Conservation (phyloP, 1,140 invertebrate species). For the Drosophila eugracilis region DNA sequence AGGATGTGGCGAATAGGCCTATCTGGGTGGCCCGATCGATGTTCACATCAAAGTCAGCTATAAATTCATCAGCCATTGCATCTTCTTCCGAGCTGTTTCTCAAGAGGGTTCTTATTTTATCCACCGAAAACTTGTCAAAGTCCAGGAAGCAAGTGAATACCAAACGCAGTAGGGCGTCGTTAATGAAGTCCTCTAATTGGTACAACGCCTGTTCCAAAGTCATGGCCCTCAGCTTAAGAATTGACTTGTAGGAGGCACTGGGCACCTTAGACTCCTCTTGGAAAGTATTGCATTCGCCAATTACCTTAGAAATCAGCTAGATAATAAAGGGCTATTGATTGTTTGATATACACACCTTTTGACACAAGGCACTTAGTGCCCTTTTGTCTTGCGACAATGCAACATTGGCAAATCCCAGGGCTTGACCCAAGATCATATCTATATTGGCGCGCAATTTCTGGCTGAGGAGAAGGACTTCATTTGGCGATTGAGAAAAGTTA, state of each 20-base stretch:
- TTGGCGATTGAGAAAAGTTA: neutral
- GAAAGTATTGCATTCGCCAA: conserved; percentile 70
- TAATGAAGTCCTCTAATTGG: conserved; percentile 76
- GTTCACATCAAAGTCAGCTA: conserved; percentile 83
- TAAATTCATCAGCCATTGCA: conserved; percentile 64
- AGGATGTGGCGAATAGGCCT: conserved; percentile 75
- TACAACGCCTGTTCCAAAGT: conserved; percentile 65
- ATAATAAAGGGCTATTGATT: neutral
- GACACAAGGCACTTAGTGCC: conserved; percentile 77
- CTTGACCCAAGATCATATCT: conserved; percentile 68
- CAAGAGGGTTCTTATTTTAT: conserved; percentile 68
- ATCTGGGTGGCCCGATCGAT: conserved; percentile 79
- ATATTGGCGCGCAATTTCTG: conserved; percentile 58
- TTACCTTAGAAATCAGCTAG: conserved; percentile 32
- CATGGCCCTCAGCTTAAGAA: conserved; percentile 66
- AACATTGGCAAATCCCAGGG: conserved; percentile 79
- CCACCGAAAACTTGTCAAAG: conserved; percentile 72
- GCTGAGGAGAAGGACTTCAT: conserved; percentile 25
- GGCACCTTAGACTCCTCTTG: conserved; percentile 56
- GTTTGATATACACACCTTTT: conserved; percentile 62
- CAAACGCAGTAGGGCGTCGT: conserved; percentile 70
- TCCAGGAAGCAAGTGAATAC: conserved; percentile 78
- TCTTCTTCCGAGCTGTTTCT: conserved; percentile 38
- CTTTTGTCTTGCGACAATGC: conserved; percentile 72
- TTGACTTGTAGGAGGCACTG: conserved; percentile 15